A percentile compares a stretch with the other conserved stretches of the same genome.
Conservation (phyloP, 2,888 invertebrate genomes). For the Cephalotes varians region DNA sequence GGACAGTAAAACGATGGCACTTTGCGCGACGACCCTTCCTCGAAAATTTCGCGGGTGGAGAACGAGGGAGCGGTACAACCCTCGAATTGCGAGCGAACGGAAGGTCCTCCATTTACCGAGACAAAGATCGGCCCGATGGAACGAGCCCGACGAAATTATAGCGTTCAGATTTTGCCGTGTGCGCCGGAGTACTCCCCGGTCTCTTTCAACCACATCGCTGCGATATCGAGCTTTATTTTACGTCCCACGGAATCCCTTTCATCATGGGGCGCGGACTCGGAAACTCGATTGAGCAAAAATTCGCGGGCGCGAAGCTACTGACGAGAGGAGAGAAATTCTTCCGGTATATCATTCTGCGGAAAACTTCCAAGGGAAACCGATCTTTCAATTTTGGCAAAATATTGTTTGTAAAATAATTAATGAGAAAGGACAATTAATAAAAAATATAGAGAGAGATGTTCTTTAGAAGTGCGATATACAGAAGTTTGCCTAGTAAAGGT, state of each 20-base stretch:
- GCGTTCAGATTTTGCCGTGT: slow-evolving; percentile 63
- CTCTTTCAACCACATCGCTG: background rate
- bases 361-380: background rate
- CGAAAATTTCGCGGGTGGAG: background rate
- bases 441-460: background rate
- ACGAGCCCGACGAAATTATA: slow-evolving; percentile 62
- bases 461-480: background rate
- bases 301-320: slow-evolving; percentile 38
- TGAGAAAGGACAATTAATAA: background rate
- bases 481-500: background rate
- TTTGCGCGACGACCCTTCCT: slow-evolving; percentile 9
- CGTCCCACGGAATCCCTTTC: slow-evolving; percentile 47
- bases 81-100: slow-evolving; percentile 61
- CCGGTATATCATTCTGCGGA: background rate
- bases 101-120: slow-evolving; percentile 64
- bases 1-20: slow-evolving; percentile 5
- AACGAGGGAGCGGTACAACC: background rate
- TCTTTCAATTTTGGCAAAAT: background rate
- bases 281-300: slow-evolving; percentile 55
- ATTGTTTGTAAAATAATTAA: background rate
- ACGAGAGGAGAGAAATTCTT: background rate
- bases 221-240: slow-evolving; percentile 43
- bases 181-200: background rate
- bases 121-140: slow-evolving; percentile 68
- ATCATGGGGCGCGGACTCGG: slow-evolving; percentile 5